Evolutionary conservation across 92 coral and sea anemone species (phyloP).

Genomic region (Montipora capitata): DNA sequence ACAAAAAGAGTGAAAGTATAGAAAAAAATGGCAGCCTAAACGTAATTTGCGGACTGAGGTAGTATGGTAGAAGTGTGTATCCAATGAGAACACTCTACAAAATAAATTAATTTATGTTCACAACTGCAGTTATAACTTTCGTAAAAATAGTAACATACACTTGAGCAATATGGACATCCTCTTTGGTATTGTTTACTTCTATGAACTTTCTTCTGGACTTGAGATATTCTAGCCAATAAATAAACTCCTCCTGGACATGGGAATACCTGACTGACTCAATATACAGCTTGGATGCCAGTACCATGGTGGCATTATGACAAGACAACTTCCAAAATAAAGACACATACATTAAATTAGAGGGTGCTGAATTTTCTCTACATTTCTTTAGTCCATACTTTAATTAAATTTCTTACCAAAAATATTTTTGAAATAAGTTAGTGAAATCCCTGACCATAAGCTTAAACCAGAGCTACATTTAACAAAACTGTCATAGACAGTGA

Average conservation of each 20-base stretch:
- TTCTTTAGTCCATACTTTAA: too few species aligned
- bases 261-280: constrained; percentile 82
- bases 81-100: too few species aligned
- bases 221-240: constrained; percentile 90
- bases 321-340: constrained; percentile 59
- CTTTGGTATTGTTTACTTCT: constrained; percentile 4
- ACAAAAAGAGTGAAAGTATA: too few species aligned
- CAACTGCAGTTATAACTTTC: not conserved
- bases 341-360: not conserved
- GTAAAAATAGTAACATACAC: not conserved
- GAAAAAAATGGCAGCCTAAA: too few species aligned
- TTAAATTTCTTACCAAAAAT: too few species aligned
- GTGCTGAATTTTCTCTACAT: not conserved
- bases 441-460: too few species aligned
- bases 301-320: constrained; percentile 39
- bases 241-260: constrained; percentile 85
- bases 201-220: constrained; percentile 63
- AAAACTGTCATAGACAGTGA: too few species aligned
- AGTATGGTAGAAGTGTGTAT: too few species aligned
- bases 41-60: too few species aligned
- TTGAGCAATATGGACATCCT: not conserved
- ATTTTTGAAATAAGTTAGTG: too few species aligned
- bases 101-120: too few species aligned
- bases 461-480: too few species aligned
- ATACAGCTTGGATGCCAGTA: constrained; percentile 69